Evolutionary conservation across 2,113 vertebrate genomes (phyloP).

Genomic region (Phrynosoma blainvillii): DNA sequence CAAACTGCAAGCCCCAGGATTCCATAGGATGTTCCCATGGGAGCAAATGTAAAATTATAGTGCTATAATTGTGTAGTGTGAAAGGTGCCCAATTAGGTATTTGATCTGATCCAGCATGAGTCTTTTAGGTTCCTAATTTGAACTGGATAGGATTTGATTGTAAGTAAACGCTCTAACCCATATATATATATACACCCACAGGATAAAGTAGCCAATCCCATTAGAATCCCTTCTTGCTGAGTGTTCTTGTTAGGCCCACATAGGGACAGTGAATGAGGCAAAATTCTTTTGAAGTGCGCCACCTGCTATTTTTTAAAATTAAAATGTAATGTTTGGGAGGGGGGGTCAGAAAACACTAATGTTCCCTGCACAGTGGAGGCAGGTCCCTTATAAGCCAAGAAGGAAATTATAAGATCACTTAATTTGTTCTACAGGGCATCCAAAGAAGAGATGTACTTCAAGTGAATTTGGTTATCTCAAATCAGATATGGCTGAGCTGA

Average conservation of each 20-base stretch:
- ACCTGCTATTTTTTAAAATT: not conserved
- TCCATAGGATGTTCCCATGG: too few species aligned
- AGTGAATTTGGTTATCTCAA: not conserved
- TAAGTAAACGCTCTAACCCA: not conserved
- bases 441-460: not conserved
- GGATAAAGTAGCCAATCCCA: not conserved
- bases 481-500: not conserved
- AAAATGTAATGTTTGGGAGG: not conserved
- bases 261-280: not conserved
- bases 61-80: too few species aligned
- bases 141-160: too few species aligned
- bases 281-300: not conserved
- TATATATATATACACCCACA: not conserved
- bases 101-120: too few species aligned
- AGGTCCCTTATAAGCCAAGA: not conserved
- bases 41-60: too few species aligned
- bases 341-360: not conserved
- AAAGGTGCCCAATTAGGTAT: too few species aligned
- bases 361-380: not conserved
- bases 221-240: not conserved
- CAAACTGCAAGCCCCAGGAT: too few species aligned
- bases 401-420: not conserved
- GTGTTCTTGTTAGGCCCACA: not conserved
- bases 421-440: not conserved
- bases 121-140: too few species aligned